A percentile compares a stretch with the other conserved stretches of the same genome.
These are phyloP conservation scores for Lasioglossum oenotherae DNA, from an alignment of 2,888 invertebrate genomes.

Conservation along the genomic window DNA sequence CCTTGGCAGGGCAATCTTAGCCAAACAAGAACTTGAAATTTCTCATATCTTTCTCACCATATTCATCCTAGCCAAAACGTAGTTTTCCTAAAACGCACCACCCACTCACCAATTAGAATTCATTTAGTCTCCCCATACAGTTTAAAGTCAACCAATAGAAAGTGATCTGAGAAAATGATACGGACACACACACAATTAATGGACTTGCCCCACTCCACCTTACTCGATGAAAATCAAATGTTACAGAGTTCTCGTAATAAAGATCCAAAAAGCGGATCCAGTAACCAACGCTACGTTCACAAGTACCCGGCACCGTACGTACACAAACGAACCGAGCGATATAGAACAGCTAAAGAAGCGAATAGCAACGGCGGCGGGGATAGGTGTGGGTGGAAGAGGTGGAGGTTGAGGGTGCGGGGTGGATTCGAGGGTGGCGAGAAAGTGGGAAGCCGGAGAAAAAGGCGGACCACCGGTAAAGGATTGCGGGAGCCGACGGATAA, in stretches of 20 bases:
- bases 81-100: too few relatives aligned
- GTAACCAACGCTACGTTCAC: neutral
- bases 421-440: constrained; percentile 21
- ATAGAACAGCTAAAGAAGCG: neutral
- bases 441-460: constrained; percentile 36
- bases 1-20: too few relatives aligned
- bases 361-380: neutral
- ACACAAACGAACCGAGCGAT: neutral
- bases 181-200: too few relatives aligned
- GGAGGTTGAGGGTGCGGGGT: neutral
- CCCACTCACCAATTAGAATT: too few relatives aligned
- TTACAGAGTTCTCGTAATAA: neutral
- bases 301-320: neutral
- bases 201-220: too few relatives aligned
- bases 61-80: too few relatives aligned
- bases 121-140: too few relatives aligned
- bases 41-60: too few relatives aligned
- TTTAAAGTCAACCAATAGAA: too few relatives aligned
- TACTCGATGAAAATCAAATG: neutral
- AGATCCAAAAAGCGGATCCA: neutral
- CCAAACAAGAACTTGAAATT: too few relatives aligned
- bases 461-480: constrained; percentile 42
- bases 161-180: too few relatives aligned
- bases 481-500: constrained; percentile 41
- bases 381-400: too few relatives aligned